These are phyloP conservation scores for Polypedilum vanderplanki DNA, from an alignment of 1,140 invertebrate species.

Conservation along the genomic window DNA sequence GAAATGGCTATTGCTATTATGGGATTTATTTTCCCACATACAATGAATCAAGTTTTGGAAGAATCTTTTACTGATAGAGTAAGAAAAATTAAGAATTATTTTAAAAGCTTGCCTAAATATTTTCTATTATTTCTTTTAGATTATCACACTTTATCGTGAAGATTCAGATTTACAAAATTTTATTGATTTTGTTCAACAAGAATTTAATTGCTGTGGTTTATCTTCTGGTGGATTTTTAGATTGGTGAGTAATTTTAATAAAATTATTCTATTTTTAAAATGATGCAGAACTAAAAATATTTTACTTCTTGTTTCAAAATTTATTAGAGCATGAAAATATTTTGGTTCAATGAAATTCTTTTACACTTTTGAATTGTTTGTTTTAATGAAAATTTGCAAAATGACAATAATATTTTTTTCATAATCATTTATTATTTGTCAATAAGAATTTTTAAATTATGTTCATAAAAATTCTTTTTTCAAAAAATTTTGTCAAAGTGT, in stretches of 20 bases:
- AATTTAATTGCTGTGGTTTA: slow-evolving; percentile 88
- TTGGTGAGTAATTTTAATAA: slow-evolving; percentile 65
- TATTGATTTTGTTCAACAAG: slow-evolving; percentile 88
- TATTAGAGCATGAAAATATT: too few relatives aligned
- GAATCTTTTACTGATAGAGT: slow-evolving; percentile 81
- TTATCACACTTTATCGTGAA: slow-evolving; percentile 64
- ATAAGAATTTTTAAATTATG: too few relatives aligned
- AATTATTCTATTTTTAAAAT: too few relatives aligned
- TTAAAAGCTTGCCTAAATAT: neutral
- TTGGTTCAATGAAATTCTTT: too few relatives aligned
- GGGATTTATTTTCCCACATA: slow-evolving; percentile 86
- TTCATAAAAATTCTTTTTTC: too few relatives aligned
- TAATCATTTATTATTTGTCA: too few relatives aligned
- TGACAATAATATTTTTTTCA: too few relatives aligned
- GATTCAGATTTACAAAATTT: slow-evolving; percentile 87
- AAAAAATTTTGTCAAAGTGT: too few relatives aligned
- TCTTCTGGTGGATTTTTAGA: slow-evolving; percentile 85
- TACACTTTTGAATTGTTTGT: too few relatives aligned
- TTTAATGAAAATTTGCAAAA: too few relatives aligned
- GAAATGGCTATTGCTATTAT: slow-evolving; percentile 85
- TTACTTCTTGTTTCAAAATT: too few relatives aligned
- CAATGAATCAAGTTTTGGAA: slow-evolving; percentile 73
- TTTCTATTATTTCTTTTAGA: neutral
- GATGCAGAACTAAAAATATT: too few relatives aligned
- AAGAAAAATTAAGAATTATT: slow-evolving; percentile 52